A percentile compares a stretch with the other conserved stretches of the same genome.
These are phyloP conservation scores for Charina bottae DNA, from an alignment of 2,113 vertebrate species.

Conservation along the genomic window DNA sequence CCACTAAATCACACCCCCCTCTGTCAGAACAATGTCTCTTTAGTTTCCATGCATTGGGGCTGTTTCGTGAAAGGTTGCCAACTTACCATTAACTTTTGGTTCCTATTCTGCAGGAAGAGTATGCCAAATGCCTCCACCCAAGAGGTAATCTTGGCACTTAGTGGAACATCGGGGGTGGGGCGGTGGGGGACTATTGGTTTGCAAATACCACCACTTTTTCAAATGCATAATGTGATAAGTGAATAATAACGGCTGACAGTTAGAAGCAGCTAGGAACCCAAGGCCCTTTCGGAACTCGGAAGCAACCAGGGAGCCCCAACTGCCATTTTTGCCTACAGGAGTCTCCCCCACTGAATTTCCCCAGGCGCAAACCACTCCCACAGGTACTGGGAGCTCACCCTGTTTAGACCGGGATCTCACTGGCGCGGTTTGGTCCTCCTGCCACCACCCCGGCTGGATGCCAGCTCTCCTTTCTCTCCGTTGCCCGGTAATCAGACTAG, in stretches of 20 bases:
- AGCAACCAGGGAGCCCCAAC: background rate
- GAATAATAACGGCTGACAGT: constrained; percentile 1
- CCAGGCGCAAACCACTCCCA: background rate
- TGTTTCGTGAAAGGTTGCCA: background rate
- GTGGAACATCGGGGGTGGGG: background rate
- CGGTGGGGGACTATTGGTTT: background rate
- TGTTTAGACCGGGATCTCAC: background rate
- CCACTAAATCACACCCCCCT: background rate
- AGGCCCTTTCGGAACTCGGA: background rate
- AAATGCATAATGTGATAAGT: background rate
- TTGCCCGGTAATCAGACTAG: background rate
- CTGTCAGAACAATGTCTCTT: background rate
- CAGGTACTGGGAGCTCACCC: background rate
- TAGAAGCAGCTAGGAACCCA: constrained; percentile 6
- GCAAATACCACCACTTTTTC: background rate
- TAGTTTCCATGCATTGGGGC: no score
- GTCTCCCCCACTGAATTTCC: background rate
- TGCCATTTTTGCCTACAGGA: background rate
- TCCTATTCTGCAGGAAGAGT: no score
- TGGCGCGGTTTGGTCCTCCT: no score
- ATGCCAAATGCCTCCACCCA: background rate
- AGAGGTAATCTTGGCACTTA: background rate
- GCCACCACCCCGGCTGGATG: background rate
- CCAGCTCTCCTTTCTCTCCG: background rate
- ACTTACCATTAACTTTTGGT: background rate